Base-by-base conservation (phyloP, 2,797 vertebrate species). In the Sebastes elongatus region DNA sequence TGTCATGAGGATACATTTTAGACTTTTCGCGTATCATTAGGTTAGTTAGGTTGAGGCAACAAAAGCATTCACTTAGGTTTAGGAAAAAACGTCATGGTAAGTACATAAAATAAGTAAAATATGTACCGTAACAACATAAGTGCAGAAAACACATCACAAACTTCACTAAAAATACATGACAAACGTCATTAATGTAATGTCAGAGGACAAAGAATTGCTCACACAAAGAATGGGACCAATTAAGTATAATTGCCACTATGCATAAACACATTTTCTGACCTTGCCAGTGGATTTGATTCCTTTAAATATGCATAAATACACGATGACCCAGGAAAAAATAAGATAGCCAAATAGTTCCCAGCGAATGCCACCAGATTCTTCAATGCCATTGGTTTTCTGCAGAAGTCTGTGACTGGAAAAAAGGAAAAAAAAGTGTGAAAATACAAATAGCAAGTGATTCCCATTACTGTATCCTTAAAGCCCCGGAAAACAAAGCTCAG, bases 241-340 rank as follows among this genome's bases (percentile, higher is more conserved):
- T 30, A n/a, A 46, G 22, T 1, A 42, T 28, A 10, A 71, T 38
- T 3, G 10, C 4, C 28, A 56, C 16, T 16, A 4, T 38, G 35
- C 20, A 63, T 25, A 7, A 18, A 38, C 23, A 42, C 2, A 63
- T 62, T 2, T 14, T 66, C 88, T 86, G 52, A 96, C 95, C 95
- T 96, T 96, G 80, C 96, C 95, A 5, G 95, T 92, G 38, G 95
- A 96, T 92, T 93, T 95, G 64, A 96, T 86, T 56, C 96, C 96
- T 93, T 96, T 96, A 76, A 96, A 96, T 83, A 96, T 95, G 86
- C 95, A 96, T 22, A 96, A 87, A 84, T 96, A 96, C 30, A 96
- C 92, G 27, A 95, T 83, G 82, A 86, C 59, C 96, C 96, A 96
- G 64, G 94, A 84, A 11, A 94, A 2, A 2, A 93, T 3, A 10